These are phyloP conservation scores for Lithodes maja DNA, from an alignment of 2,888 invertebrate genomes.

Conservation along the genomic window DNA sequence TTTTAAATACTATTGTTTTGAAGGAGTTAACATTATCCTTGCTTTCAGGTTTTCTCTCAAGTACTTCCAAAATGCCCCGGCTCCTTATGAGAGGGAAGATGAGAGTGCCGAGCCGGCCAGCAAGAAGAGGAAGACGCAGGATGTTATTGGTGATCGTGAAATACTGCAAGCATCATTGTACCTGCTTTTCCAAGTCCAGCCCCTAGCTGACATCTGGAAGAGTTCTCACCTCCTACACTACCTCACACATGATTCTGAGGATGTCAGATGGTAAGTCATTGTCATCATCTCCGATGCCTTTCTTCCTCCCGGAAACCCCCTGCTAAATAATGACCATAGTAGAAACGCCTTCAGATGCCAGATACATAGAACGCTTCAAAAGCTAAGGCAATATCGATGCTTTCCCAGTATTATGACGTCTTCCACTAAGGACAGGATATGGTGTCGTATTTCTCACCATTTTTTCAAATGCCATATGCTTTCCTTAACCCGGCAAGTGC, in stretches of 20 bases:
- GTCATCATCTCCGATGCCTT: too few species aligned
- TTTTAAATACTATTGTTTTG: background rate
- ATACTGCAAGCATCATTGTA: constrained; percentile 30
- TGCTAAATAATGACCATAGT: too few species aligned
- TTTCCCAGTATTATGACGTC: too few species aligned
- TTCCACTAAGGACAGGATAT: too few species aligned
- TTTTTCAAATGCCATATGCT: too few species aligned
- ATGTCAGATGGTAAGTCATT: constrained; percentile 42
- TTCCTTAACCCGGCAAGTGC: too few species aligned
- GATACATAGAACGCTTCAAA: too few species aligned
- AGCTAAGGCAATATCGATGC: too few species aligned
- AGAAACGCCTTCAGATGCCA: too few species aligned
- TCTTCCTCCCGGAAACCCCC: too few species aligned
- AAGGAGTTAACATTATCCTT: background rate
- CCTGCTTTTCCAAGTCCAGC: constrained; percentile 35
- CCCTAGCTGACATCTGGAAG: constrained; percentile 48
- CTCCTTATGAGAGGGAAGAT: constrained; percentile 40
- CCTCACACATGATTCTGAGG: constrained; percentile 28
- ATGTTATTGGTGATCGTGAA: constrained; percentile 36
- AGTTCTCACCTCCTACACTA: constrained; percentile 43
- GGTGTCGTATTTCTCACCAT: too few species aligned
- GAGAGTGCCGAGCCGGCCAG: constrained; percentile 21
- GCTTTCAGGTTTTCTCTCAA: constrained; percentile 46
- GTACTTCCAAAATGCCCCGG: constrained; percentile 49
- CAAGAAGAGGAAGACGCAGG: constrained; percentile 36